Evolutionary conservation across 2,113 vertebrate genomes (phyloP), one percentile per base, ranked within the genome.

Genomic region (Callionymus lyra): DNA sequence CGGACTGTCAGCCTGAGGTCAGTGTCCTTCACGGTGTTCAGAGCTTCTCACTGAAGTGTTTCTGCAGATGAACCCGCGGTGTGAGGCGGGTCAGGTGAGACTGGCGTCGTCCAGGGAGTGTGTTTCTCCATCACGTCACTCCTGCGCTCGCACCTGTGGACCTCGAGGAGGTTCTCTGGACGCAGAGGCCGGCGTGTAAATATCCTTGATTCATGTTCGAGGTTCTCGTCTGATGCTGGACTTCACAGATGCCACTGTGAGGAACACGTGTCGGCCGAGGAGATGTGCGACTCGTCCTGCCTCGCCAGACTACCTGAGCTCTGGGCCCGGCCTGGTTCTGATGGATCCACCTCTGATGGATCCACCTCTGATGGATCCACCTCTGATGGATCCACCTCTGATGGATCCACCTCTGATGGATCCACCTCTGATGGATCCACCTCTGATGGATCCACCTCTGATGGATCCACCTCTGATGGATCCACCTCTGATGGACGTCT

Each of bases 1-100:
- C 86, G 53, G 91, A 92, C 64, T 97, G 94, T 54, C 82, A 70
- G 6, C 89, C 88, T 38, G 91, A 92, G 89, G 92, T 93, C 39
- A 80, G 70, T 56, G 14, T 6, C 10, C 39, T 8, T 34, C 33
- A 9, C 6, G 12, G 9, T 19, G n/a, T 10, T 14, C n/a, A 14
- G 10, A 18, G 16, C 12, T 19, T 19, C 10, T 34, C 15, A 5
- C 6, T 11, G 34, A 2, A 47, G 15, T 69, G n/a, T 54, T 38
- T 40, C 19, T 62, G 1, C 56, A 97, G 93, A 83, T 90, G 6
- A 86, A 77, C 0, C 82, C 83, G 50, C 83, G 85, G 10, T 96
- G 93, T 63, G 63, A 44, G 17, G 42, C 80, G 0, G 87, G 87
- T 11, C 63, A 91, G 37, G 61, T 92, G 4, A 84, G 88, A 2